Conservation (phyloP, 2,888 invertebrate species). For the Rhyacophila evoluta region DNA sequence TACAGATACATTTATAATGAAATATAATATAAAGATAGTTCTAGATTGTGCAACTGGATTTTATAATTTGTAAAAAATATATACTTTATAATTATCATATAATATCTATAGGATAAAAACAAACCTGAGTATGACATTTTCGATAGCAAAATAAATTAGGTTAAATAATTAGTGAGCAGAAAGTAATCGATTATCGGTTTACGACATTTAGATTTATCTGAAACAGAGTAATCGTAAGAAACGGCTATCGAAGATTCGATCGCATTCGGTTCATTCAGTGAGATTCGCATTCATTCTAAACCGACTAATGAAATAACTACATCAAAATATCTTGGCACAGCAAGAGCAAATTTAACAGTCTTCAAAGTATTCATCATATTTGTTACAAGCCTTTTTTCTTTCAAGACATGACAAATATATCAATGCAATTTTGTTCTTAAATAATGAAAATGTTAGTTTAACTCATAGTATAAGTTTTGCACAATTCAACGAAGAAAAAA, state of each 20-base stretch:
- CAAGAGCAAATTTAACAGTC: not conserved
- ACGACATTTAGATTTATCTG: not conserved
- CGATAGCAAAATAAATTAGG: not conserved
- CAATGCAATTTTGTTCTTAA: too few relatives aligned
- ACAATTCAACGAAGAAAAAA: too few relatives aligned
- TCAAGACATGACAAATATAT: too few relatives aligned
- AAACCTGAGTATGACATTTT: not conserved
- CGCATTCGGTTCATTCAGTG: too few relatives aligned
- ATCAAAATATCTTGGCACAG: conserved; percentile 5
- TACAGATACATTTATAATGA: not conserved
- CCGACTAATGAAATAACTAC: not conserved
- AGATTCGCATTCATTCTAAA: not conserved
- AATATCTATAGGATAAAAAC: not conserved
- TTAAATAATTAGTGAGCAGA: not conserved
- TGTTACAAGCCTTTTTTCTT: not conserved
- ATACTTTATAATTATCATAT: not conserved
- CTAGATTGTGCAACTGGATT: conserved; percentile 21
- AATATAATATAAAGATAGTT: conserved; percentile 18
- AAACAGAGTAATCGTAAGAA: not conserved
- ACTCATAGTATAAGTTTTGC: too few relatives aligned
- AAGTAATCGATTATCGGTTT: not conserved
- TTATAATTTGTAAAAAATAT: conserved; percentile 16
- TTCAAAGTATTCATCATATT: not conserved
- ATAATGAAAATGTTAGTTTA: too few relatives aligned
- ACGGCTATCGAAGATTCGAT: too few relatives aligned